Conservation (phyloP, 2,797 vertebrate genomes). For the Amblyopsis hoosieri region DNA sequence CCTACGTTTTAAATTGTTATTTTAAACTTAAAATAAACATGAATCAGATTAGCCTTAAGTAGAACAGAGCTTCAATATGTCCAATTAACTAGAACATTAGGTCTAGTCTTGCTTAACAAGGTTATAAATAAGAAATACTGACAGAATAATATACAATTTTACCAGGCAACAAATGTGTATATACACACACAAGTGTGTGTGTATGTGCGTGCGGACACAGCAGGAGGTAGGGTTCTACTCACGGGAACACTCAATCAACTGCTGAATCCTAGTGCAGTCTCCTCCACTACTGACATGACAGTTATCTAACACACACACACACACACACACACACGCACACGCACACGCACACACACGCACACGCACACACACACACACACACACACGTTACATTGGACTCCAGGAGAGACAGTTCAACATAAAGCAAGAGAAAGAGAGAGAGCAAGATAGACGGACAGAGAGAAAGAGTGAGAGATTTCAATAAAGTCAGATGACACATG, state of each 20-base stretch:
- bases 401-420: slow-evolving; percentile 9
- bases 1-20: too few species aligned
- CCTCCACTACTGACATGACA: slow-evolving; percentile 96
- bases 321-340: slow-evolving; percentile 73
- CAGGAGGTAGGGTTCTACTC: slow-evolving; percentile 84
- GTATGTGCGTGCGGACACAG: slow-evolving; percentile 18
- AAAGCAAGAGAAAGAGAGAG: not conserved
- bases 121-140: too few species aligned
- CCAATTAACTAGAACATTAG: too few species aligned
- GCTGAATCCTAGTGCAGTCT: slow-evolving; percentile 94
- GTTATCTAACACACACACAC: slow-evolving; percentile 94
- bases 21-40: too few species aligned
- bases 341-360: slow-evolving; percentile 65
- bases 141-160: too few species aligned
- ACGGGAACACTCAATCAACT: slow-evolving; percentile 96
- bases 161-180: not conserved
- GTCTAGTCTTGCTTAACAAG: too few species aligned
- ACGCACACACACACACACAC: slow-evolving; percentile 83
- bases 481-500: slow-evolving; percentile 21
- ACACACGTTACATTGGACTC: slow-evolving; percentile 54
- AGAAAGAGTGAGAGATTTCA: not conserved
- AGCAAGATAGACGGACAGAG: not conserved
- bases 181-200: too few species aligned
- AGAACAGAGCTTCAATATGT: too few species aligned
- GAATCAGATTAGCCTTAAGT: too few species aligned